These are phyloP conservation scores for Latrodectus elegans DNA, from an alignment of 2,888 invertebrate genomes.

Conservation along the genomic window DNA sequence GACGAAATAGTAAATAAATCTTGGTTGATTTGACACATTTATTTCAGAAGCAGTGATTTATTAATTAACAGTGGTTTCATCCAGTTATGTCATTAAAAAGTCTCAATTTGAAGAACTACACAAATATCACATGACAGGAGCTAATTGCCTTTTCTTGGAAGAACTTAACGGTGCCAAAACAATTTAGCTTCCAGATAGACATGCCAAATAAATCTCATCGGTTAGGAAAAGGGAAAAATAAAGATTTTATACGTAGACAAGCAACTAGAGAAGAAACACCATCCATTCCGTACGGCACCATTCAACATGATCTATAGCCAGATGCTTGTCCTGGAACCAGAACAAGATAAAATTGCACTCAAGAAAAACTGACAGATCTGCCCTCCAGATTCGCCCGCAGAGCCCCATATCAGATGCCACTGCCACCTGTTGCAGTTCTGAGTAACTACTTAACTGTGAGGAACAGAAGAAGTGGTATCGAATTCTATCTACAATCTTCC, in stretches of 20 bases:
- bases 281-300: constrained; percentile 15
- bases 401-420: constrained; percentile 56
- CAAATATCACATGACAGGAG: constrained; percentile 4
- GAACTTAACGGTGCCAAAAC: neutral
- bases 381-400: constrained; percentile 48
- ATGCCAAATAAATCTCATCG: neutral
- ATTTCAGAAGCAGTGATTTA: neutral
- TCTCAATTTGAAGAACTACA: neutral
- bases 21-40: too few species aligned
- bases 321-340: constrained; percentile 26
- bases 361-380: constrained; percentile 56
- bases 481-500: constrained; percentile 37
- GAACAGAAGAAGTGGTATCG: constrained; percentile 15
- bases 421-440: constrained; percentile 54
- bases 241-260: constrained; percentile 26
- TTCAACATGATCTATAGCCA: constrained; percentile 55
- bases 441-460: constrained; percentile 44
- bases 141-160: constrained; percentile 2
- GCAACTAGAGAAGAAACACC: neutral
- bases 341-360: constrained; percentile 41
- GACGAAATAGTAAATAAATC: too few species aligned
- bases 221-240: neutral
- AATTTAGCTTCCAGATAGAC: neutral
- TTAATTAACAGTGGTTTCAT: neutral
- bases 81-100: neutral